Conservation (phyloP, 2,113 vertebrate genomes). For the Girardinichthys multiradiatus region DNA sequence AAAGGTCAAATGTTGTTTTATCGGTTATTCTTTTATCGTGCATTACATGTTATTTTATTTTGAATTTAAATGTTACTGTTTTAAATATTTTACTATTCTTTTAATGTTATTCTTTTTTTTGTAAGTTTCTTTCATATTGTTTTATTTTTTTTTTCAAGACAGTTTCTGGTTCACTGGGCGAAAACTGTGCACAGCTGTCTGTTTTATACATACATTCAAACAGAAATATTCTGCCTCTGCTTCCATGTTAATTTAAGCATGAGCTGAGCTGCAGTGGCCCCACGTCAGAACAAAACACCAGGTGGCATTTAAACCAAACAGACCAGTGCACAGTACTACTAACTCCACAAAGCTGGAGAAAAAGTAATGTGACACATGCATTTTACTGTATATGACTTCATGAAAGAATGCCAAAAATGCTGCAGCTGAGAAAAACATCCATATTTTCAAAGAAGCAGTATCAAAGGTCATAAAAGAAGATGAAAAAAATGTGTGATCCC, state of each 20-base stretch:
- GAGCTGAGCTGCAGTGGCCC: neutral
- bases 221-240: constrained; percentile 13
- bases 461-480: neutral
- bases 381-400: neutral
- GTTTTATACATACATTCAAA: constrained; percentile 16
- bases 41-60: too few species aligned
- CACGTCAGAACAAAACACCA: constrained; percentile 7
- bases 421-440: neutral
- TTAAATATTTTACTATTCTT: too few species aligned
- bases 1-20: too few species aligned
- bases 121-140: too few species aligned
- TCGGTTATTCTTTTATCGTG: too few species aligned
- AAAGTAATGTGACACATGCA: constrained; percentile 1
- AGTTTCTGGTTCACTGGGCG: neutral
- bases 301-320: neutral
- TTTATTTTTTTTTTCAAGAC: constrained; percentile 5
- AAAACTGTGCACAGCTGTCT: neutral
- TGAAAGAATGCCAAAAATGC: neutral
- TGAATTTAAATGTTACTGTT: too few species aligned
- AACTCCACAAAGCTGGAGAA: neutral
- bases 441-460: constrained; percentile 1
- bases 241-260: constrained; percentile 3
- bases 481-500: neutral
- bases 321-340: neutral
- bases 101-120: too few species aligned